phyloP scores from a whole-genome alignment of 2,888 invertebrate genomes.

The Dryococelus australis region DNA sequence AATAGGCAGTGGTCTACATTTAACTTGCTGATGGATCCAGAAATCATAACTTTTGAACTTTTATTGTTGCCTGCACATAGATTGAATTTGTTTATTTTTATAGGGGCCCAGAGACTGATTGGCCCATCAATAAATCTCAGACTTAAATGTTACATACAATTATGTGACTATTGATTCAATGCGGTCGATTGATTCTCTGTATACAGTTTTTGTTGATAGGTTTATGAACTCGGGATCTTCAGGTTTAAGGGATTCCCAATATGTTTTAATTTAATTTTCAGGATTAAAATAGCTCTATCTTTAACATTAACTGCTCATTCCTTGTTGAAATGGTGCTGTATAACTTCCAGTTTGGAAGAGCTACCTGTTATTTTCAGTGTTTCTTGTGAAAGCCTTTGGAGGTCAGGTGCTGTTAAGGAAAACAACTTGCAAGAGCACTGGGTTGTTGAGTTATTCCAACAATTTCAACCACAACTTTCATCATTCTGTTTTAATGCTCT shows the following conservation, averaged over 20 bases:
- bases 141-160: background rate
- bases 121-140: background rate
- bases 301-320: constrained; percentile 13
- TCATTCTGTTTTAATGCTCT: constrained; percentile 32
- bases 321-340: constrained; percentile 29
- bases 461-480: constrained; percentile 30
- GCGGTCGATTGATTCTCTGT: background rate
- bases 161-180: constrained; percentile 2
- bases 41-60: background rate
- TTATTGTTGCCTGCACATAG: background rate
- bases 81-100: constrained; percentile 21
- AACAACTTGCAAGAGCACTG: constrained; percentile 24
- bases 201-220: constrained; percentile 16
- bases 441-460: constrained; percentile 35
- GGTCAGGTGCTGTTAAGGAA: constrained; percentile 33
- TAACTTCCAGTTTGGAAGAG: constrained; percentile 18
- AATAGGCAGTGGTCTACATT: background rate
- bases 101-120: constrained; percentile 12
- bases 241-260: constrained; percentile 17
- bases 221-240: background rate
- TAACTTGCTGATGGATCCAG: constrained; percentile 20
- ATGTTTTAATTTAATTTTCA: background rate
- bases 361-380: constrained; percentile 27
- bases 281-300: constrained; percentile 22
- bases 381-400: constrained; percentile 26